phyloP scores from a whole-genome alignment of 2,797 vertebrate species.

The Paguma larvata region DNA sequence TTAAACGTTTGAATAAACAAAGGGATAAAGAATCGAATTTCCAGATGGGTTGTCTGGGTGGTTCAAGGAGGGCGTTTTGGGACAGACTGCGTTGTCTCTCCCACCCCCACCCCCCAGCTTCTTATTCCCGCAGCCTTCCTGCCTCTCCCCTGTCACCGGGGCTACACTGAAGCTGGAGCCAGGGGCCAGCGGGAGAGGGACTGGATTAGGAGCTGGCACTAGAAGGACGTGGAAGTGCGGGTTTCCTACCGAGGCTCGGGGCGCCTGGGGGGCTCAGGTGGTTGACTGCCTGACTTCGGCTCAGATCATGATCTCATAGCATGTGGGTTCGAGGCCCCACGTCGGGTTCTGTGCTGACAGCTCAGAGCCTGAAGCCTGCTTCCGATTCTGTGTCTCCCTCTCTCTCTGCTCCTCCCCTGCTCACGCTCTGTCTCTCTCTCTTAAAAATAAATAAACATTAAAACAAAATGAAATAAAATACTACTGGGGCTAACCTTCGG shows the following conservation, averaged over 20 bases:
- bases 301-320: too few species aligned
- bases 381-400: too few species aligned
- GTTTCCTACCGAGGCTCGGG: neutral
- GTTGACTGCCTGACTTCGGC: too few species aligned
- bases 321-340: too few species aligned
- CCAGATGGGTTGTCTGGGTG: constrained; percentile 31
- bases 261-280: too few species aligned
- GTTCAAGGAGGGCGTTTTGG: neutral
- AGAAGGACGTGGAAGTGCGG: neutral
- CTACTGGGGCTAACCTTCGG: neutral
- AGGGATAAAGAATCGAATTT: constrained; percentile 9
- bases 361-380: too few species aligned
- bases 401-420: too few species aligned
- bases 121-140: neutral
- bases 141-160: neutral
- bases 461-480: too few species aligned
- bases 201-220: neutral
- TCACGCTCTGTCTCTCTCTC: too few species aligned
- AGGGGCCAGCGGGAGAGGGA: neutral
- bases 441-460: too few species aligned
- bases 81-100: neutral
- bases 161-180: neutral
- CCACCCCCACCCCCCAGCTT: neutral
- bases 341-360: too few species aligned
- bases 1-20: neutral